phyloP scores from a whole-genome alignment of 2,888 invertebrate species.

The Laothoe populi region DNA sequence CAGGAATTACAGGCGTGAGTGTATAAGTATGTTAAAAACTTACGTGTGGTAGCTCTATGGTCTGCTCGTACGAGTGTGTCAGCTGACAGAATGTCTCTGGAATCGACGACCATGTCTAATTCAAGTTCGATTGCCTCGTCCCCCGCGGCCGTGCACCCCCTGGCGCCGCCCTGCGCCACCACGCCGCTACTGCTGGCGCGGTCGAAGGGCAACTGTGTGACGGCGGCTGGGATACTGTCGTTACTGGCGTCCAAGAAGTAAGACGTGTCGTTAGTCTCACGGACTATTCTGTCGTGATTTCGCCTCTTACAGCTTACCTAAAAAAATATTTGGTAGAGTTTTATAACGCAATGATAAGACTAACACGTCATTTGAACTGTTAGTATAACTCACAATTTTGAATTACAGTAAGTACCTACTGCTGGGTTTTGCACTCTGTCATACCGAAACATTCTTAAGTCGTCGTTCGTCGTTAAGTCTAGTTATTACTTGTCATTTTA shows the following conservation, averaged over 20 bases:
- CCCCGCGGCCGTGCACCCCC: slow-evolving; percentile 44
- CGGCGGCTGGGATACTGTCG: slow-evolving; percentile 44
- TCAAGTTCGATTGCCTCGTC: slow-evolving; percentile 63
- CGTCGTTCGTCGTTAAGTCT: no score
- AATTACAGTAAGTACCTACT: no score
- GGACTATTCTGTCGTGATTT: slow-evolving; percentile 50
- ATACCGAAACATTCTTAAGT: no score
- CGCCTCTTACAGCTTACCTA: slow-evolving; percentile 57
- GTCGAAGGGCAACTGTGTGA: slow-evolving; percentile 46
- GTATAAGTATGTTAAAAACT: slow-evolving; percentile 37
- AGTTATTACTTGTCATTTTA: no score
- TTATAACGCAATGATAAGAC: no score
- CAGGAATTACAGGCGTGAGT: no score
- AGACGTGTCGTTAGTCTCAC: slow-evolving; percentile 60
- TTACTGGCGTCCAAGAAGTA: slow-evolving; percentile 45
- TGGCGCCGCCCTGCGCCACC: slow-evolving; percentile 55
- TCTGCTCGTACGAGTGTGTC: slow-evolving; percentile 88
- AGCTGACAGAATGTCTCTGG: slow-evolving; percentile 82
- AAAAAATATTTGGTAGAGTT: no score
- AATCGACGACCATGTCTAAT: slow-evolving; percentile 73
- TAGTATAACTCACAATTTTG: no score
- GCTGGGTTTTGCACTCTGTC: no score
- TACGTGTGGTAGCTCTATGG: slow-evolving; percentile 65
- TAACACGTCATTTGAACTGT: no score
- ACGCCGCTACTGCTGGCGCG: slow-evolving; percentile 40